Evolutionary conservation across 2,888 invertebrate species (phyloP).

Genomic region (Amiota communis): DNA sequence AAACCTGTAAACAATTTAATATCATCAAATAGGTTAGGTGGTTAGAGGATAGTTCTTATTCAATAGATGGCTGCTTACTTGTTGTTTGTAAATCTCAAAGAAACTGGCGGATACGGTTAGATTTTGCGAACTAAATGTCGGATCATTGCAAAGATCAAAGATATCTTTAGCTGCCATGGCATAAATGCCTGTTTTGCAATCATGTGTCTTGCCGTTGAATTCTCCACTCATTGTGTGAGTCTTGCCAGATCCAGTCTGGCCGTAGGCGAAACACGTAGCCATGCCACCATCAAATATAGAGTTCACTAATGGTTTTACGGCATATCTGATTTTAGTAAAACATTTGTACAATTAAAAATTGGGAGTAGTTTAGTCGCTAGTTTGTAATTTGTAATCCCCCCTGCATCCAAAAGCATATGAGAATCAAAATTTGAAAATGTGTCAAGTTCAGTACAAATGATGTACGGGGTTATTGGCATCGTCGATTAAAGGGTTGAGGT

Average conservation of each 20-base stretch:
- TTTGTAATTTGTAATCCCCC: too few relatives aligned
- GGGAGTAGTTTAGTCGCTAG: not conserved
- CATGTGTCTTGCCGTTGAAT: slow-evolving; percentile 94
- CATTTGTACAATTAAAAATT: not conserved
- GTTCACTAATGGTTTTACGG: slow-evolving; percentile 96
- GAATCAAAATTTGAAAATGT: too few relatives aligned
- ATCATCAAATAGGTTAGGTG: not conserved
- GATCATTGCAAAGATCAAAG: slow-evolving; percentile 85
- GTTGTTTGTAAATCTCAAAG: slow-evolving; percentile 99
- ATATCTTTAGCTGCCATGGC: slow-evolving; percentile 97
- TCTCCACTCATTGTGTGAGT: slow-evolving; percentile 99
- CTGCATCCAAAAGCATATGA: too few relatives aligned
- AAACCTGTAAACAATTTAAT: slow-evolving; percentile 76
- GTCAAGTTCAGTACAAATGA: too few relatives aligned
- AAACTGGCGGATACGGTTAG: slow-evolving; percentile 94
- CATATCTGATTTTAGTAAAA: slow-evolving; percentile 79
- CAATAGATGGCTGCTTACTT: slow-evolving; percentile 76
- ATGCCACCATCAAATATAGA: slow-evolving; percentile 99
- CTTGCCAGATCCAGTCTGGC: slow-evolving; percentile 98
- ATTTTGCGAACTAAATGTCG: slow-evolving; percentile 88
- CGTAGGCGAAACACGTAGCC: slow-evolving; percentile 99
- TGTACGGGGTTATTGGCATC: too few relatives aligned
- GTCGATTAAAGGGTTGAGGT: too few relatives aligned
- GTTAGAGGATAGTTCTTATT: not conserved
- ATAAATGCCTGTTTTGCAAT: slow-evolving; percentile 98